Base-by-base conservation (phyloP, 1,140 invertebrate genomes). In the Aphelenchoides fujianensis region DNA sequence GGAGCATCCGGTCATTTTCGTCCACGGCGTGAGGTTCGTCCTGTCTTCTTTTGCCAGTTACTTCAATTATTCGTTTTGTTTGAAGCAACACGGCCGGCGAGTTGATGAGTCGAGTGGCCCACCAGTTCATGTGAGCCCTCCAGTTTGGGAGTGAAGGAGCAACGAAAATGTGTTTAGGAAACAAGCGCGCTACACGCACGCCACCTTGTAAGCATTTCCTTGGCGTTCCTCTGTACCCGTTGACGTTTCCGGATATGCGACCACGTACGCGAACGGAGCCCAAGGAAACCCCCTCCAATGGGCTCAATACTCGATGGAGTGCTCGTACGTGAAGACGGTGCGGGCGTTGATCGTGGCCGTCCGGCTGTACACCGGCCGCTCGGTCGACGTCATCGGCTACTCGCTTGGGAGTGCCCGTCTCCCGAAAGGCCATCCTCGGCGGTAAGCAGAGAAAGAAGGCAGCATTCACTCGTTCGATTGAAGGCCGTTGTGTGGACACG, bases 21-120 rank as follows among this genome's bases (percentile, higher is more conserved):
- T 82, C 48, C 73, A 83, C 72, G 79, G 81, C 37, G 81, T 83
- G n/a, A n/a, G n/a, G n/a, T n/a, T n/a, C n/a, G n/a, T n/a, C n/a
- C n/a, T n/a, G n/a, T n/a, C n/a, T n/a, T n/a, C n/a, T n/a, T n/a
- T n/a, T n/a, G n/a, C n/a, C n/a, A n/a, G n/a, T n/a, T n/a, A n/a
- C n/a, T n/a, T n/a, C n/a, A n/a, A n/a, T n/a, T n/a, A n/a, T n/a
- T n/a, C n/a, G n/a, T n/a, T n/a, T n/a, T n/a, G n/a, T n/a, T n/a
- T n/a, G n/a, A 5, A 74, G 73, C 12, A 76, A 82, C 66, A 71
- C 69, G 7, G 81, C 81, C 37, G 79, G 82, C 19, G 82, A 82
- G 52, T 79, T 76, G 59, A 82, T 82, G 76, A 61, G 64, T 31
- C 61, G 71, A 53, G 71, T 80, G 2, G 79, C 80, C 9, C 64